Evolutionary conservation across 2,888 invertebrate species (phyloP), one percentile per base, ranked within the genome.

Genomic region (Cheilosia pagana): DNA sequence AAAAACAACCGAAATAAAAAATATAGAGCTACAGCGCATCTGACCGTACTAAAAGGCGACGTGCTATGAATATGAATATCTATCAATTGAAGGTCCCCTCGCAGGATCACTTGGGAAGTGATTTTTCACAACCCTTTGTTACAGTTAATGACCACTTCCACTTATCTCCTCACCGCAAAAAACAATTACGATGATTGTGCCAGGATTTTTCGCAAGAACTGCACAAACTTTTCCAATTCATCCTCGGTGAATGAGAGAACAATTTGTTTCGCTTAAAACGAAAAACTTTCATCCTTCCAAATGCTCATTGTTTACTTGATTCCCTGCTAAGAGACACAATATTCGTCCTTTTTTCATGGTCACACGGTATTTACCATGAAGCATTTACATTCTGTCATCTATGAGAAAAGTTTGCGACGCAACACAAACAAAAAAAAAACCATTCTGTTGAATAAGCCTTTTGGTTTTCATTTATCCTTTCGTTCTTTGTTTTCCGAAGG

Each of bases 311-410:
- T 81, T 85, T 81, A 76, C 85, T 75, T 60, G 50, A 78, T 78
- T 75, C 71, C 50, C 21, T 83, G 53, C 63, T 16, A 57, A 55
- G 16, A 25, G 19, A 45, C 55, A 57, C 35, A 65, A 65, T 14
- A 48, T 70, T 39, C 68, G 35, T 65, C 70, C 67, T 19, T 62
- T 63, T 52, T 68, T 39, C 28, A 6, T 60, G 79, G 83, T 70
- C 74, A 79, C 65, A 23, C 60, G 70, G 79, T 82, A 50, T 57
- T 71, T 67, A 77, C 55, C 65, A 72, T 77, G 48, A 77, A 68
- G 72, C 55, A 79, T 85, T 85, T 79, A 60, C 79, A 85, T 79
- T 85, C 71, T 83, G 79, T 79, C 70, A 65, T 72, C 79, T 76
- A 81, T 81, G 79, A 79, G 75, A 67, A 79, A 85, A 85, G 71